phyloP scores from a whole-genome alignment of 2,113 vertebrate genomes.

The Triplophysa siluroides region DNA sequence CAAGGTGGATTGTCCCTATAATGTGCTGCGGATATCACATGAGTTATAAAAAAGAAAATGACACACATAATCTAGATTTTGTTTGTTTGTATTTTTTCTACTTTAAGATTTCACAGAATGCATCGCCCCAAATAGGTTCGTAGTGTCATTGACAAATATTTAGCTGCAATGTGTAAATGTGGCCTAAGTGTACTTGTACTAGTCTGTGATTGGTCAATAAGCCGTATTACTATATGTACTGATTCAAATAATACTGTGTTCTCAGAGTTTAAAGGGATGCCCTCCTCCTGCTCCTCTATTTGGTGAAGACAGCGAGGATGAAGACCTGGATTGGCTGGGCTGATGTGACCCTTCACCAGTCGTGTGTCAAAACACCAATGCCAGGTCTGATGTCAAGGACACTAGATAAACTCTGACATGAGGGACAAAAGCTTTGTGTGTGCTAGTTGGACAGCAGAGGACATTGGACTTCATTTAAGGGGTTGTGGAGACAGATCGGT shows the following conservation, averaged over 20 bases:
- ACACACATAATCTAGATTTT: too few relatives aligned
- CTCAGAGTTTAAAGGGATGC: conserved; percentile 89
- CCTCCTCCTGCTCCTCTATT: conserved; percentile 90
- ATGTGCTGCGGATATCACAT: too few relatives aligned
- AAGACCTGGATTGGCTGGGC: conserved; percentile 88
- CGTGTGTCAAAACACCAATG: background rate
- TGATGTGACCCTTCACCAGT: conserved; percentile 64
- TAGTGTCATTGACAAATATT: too few relatives aligned
- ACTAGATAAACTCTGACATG: background rate
- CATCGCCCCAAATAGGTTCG: too few relatives aligned
- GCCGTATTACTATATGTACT: background rate
- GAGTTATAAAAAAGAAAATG: too few relatives aligned
- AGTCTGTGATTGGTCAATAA: background rate
- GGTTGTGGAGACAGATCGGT: background rate
- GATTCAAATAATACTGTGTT: conserved; percentile 25
- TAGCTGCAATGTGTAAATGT: too few relatives aligned
- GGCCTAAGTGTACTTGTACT: too few relatives aligned
- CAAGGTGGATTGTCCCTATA: too few relatives aligned
- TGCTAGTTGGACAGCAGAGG: background rate
- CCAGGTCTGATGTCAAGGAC: background rate
- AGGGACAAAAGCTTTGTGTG: background rate
- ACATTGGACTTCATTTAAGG: background rate
- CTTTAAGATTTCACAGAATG: too few relatives aligned
- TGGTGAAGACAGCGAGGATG: conserved; percentile 84
- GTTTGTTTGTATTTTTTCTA: too few relatives aligned